Base-by-base conservation (phyloP, 64 coral and sea anemone species). In the Acropora tenuis region DNA sequence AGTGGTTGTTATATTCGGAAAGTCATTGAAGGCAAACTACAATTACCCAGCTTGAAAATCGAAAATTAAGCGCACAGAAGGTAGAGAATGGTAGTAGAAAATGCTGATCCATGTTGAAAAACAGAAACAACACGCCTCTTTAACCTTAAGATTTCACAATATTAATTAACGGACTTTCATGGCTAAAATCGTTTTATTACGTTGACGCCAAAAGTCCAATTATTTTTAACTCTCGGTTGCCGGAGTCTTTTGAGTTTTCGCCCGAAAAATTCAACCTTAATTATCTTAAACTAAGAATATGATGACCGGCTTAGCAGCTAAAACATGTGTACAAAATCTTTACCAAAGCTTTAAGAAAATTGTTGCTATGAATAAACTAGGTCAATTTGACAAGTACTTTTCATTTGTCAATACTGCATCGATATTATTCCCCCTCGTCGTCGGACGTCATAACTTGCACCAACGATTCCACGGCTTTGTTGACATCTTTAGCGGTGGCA, bases 381-480 rank as follows among this genome's bases (percentile, higher is more conserved):
- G n/a, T 85, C 68, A 17, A 48, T 85, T 15, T 71, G 82, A 60
- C 40, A 59, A 82, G 30, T 40, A 57, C 65, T 71, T 48, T 19
- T 67, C 46, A 20, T 50, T 71, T 4, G 6, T 20, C 1, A 13
- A n/a, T n/a, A 55, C 10, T 30, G 30, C 30, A 30, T 30, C 30
- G 65, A 48, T 85, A 49, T 48, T 72, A 85, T 47, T 85, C 87
- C 60, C 59, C 90, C 43, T 91, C 92, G 43, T 95, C 79, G 43
- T 95, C 94, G 11, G 88, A 86, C 2, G 95, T 97, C 83, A 97
- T 88, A 10, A 90, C 95, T 55, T 94, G 92, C 44, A 97, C 95
- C 67, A 97, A 71, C 4, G 87, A 90, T 84, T 97, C 95, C 5
- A 97, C 92, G 6, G 95, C 95, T 75, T 97, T 94, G 71, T 97